These are phyloP conservation scores for Bothrops jararaca DNA, from an alignment of 2,113 vertebrate species.

Conservation along the genomic window DNA sequence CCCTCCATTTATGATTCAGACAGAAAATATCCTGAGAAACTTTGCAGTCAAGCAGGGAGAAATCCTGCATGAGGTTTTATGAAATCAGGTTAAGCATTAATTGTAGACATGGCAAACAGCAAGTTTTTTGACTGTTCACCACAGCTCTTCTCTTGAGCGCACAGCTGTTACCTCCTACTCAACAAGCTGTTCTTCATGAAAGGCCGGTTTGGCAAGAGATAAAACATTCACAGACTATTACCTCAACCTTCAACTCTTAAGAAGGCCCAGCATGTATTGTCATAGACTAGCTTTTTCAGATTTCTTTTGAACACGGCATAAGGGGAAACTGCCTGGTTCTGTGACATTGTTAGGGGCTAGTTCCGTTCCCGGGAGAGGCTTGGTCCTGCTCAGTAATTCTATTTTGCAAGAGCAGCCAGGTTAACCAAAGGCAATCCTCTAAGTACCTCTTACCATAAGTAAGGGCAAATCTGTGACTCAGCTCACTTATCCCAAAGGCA, in stretches of 20 bases:
- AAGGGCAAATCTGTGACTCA: conserved; percentile 9
- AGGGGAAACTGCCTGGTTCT: rapidly evolving
- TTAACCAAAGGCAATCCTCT: background rate
- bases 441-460: background rate
- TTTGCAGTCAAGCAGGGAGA: background rate
- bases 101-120: background rate
- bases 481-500: background rate
- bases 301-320: rapidly evolving
- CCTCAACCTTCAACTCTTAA: background rate
- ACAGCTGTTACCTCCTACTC: background rate
- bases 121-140: no score
- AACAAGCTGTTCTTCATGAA: background rate
- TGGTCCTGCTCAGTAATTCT: background rate
- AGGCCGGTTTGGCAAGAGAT: background rate
- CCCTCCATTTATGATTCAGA: background rate
- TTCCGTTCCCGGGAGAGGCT: background rate
- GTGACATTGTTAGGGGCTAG: rapidly evolving
- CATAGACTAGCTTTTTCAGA: background rate
- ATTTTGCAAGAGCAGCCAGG: background rate
- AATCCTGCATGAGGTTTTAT: background rate
- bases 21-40: background rate
- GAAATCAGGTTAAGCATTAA: background rate
- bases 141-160: background rate
- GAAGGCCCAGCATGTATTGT: background rate
- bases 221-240: background rate